Percentiles rank a stretch among this genome's conserved stretches.
These are phyloP conservation scores for Gallinago undulata DNA, from an alignment of 2,113 vertebrate species.

Conservation along the genomic window DNA sequence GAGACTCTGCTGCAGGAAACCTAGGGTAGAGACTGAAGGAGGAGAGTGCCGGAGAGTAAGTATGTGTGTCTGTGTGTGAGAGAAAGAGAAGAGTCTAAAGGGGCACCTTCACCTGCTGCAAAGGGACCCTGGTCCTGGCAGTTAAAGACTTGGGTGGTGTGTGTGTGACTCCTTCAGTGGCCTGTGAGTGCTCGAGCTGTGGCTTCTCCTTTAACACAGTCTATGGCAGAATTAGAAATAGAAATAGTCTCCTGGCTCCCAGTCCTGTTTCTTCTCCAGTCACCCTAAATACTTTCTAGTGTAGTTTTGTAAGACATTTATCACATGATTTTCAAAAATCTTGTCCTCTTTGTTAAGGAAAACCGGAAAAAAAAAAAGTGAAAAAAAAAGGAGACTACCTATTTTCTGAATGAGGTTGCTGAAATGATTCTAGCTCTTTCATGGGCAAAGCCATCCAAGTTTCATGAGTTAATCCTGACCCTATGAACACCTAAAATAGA, in stretches of 20 bases:
- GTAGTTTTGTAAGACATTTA: conserved; percentile 43
- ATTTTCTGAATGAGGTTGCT: not conserved
- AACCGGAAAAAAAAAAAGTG: not conserved
- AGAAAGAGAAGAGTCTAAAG: not conserved
- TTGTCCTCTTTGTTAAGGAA: conserved; percentile 11
- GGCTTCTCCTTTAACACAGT: not conserved
- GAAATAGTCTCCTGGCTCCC: conserved; percentile 62
- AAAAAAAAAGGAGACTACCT: not conserved
- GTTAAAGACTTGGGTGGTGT: not conserved
- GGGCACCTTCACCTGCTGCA: not conserved
- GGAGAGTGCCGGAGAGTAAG: not conserved
- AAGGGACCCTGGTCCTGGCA: not conserved
- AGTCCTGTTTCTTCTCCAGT: conserved; percentile 50
- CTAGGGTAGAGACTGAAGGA: not conserved
- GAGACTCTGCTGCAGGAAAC: not conserved
- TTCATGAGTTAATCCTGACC: conserved; percentile 52
- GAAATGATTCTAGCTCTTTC: not conserved
- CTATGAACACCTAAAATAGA: conserved; percentile 47
- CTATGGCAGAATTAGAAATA: conserved; percentile 58
- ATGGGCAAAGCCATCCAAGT: not conserved
- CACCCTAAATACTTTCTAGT: conserved; percentile 55
- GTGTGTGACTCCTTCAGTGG: not conserved
- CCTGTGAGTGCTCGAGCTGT: not conserved
- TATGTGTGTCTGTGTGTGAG: not conserved
- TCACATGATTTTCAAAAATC: conserved; percentile 15